These are phyloP conservation scores for Neomorphus geoffroyi DNA, from an alignment of 2,797 vertebrate genomes.

Conservation along the genomic window DNA sequence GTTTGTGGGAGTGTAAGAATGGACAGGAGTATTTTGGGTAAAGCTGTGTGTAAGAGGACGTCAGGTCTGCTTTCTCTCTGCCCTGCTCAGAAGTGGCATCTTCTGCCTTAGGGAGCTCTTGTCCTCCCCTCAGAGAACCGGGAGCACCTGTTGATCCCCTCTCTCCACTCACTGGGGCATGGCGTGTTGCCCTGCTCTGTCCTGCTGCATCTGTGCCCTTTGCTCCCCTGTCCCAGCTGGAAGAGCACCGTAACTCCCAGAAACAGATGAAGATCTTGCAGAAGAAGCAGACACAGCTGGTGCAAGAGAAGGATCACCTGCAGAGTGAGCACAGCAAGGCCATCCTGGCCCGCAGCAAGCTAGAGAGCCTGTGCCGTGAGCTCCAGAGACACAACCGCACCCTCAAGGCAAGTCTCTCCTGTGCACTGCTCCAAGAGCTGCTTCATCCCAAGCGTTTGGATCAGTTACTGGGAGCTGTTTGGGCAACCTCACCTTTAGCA, in stretches of 20 bases:
- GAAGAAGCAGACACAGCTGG: slow-evolving; percentile 95
- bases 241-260: slow-evolving; percentile 93
- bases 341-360: slow-evolving; percentile 94
- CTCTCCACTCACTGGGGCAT: not conserved
- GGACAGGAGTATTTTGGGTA: not conserved
- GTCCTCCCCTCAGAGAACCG: not conserved
- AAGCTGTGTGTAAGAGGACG: not conserved
- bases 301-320: slow-evolving; percentile 96
- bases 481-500: accelerated
- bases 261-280: slow-evolving; percentile 94
- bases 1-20: not conserved
- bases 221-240: slow-evolving; percentile 78
- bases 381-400: slow-evolving; percentile 97
- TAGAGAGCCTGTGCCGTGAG: slow-evolving; percentile 96
- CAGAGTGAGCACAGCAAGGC: slow-evolving; percentile 96
- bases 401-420: slow-evolving; percentile 83
- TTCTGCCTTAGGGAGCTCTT: not conserved
- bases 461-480: accelerated
- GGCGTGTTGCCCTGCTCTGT: not conserved
- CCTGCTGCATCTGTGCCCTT: not conserved
- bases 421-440: not conserved
- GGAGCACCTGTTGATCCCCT: too few species aligned
- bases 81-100: not conserved
- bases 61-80: not conserved
- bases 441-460: accelerated